Conservation (phyloP, 1,140 invertebrate species). For the Pseudomyrmex gracilis region DNA sequence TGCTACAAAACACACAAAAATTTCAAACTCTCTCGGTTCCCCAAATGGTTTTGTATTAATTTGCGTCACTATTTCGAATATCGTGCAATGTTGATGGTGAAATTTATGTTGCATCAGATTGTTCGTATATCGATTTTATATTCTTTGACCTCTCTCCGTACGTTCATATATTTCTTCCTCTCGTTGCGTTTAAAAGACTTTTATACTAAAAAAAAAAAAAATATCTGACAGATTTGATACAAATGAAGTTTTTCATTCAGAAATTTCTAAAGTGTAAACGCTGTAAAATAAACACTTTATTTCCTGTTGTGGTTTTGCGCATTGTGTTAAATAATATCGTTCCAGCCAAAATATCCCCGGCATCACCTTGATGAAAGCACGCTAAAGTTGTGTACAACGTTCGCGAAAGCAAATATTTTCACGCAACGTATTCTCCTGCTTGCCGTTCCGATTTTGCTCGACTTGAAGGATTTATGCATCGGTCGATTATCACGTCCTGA, state of each 20-base stretch:
- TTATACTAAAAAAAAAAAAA: no score
- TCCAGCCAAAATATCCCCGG: background rate
- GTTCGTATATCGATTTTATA: slow-evolving; percentile 54
- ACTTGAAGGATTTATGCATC: slow-evolving; percentile 60
- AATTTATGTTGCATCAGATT: slow-evolving; percentile 67
- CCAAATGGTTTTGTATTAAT: slow-evolving; percentile 25
- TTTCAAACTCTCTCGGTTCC: background rate
- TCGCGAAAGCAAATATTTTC: slow-evolving; percentile 46
- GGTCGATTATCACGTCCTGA: slow-evolving; percentile 63
- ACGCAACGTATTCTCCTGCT: slow-evolving; percentile 52
- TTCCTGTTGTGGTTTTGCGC: background rate
- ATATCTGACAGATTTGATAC: no score
- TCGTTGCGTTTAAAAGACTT: no score
- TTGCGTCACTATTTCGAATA: slow-evolving; percentile 55
- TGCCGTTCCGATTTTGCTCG: slow-evolving; percentile 37
- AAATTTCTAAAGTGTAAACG: background rate
- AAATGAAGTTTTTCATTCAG: background rate
- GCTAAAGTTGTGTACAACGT: slow-evolving; percentile 8
- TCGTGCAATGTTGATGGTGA: slow-evolving; percentile 6
- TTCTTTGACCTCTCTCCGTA: slow-evolving; percentile 8
- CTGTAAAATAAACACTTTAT: slow-evolving; percentile 14
- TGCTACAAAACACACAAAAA: slow-evolving; percentile 36
- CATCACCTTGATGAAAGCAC: background rate
- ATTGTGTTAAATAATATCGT: background rate
- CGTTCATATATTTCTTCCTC: background rate